Base-by-base conservation (phyloP, 2,797 vertebrate species). In the Sebastes paucispinis region DNA sequence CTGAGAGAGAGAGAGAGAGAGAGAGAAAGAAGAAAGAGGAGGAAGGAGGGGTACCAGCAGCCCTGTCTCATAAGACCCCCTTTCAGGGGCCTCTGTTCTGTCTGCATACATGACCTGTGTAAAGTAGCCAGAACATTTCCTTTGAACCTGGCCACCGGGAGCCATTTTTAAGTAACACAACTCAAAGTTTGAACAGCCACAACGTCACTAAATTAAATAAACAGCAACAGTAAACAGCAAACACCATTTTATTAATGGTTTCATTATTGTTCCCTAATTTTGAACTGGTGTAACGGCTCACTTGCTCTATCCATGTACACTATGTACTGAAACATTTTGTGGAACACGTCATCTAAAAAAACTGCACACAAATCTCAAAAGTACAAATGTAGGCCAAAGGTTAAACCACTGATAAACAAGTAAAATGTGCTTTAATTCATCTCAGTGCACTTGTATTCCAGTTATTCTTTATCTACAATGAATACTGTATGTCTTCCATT, bases 31-130 rank as follows among this genome's bases (percentile, higher is more conserved):
- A 67, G 31, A 75, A 14, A 79, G 52, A 83, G 16, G 24, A 86
- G 52, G 36, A 60, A 80, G 83, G 82, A 75, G 79, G 79, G 83
- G 69, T 77, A 78, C 70, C 70, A 90, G 83, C 71, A 84, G 81
- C 72, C 79, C 54, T 55, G 73, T 82, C 87, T 91, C 79, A 85
- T 75, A 87, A 89, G 67, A 89, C 77, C 82, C 90, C 83, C 88
- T 85, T 87, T 86, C 60, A 82, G 72, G 71, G 87, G 87, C 91
- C 89, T 84, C 88, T 74, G 59, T 65, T 85, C 87, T 87, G 88
- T 92, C 90, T 90, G 90, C 85, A 90, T 89, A 84, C 79, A 88
- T 90, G 85, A 91, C 85, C 89, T 89, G 83, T 89, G 86, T 69
- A 85, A 83, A 92, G 87, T 59, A 89, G 85, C 75, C 73, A 78